These are phyloP conservation scores for Danio albolineatus DNA, from an alignment of 2,797 vertebrate genomes.

Conservation along the genomic window DNA sequence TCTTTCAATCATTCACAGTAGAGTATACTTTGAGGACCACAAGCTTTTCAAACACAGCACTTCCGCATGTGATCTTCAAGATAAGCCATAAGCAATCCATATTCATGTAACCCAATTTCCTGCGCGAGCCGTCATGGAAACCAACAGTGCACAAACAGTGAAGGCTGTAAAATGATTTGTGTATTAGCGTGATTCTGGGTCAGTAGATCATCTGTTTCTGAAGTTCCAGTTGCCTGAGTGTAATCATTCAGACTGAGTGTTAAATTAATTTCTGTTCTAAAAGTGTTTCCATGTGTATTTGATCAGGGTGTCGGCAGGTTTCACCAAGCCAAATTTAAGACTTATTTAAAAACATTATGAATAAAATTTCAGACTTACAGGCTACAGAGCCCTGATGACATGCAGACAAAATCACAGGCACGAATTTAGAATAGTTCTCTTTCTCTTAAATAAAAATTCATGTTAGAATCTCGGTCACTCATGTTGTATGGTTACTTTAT, in stretches of 20 bases:
- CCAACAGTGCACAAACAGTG: neutral
- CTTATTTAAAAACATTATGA: too few relatives aligned
- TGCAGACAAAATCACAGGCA: too few relatives aligned
- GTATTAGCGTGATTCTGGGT: constrained; percentile 19
- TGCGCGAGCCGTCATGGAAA: neutral
- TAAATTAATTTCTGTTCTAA: neutral
- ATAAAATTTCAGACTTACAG: too few relatives aligned
- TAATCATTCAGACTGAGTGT: constrained; percentile 1
- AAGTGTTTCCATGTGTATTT: neutral
- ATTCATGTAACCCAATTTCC: constrained; percentile 17
- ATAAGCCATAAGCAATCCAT: neutral
- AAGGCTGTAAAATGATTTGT: constrained; percentile 3
- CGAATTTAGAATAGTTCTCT: too few relatives aligned
- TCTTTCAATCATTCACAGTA: neutral
- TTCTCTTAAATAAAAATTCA: too few relatives aligned
- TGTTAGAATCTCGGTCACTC: too few relatives aligned
- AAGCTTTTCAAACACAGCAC: neutral
- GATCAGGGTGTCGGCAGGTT: neutral
- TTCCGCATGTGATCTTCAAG: neutral
- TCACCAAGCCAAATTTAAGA: too few relatives aligned
- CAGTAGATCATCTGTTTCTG: constrained; percentile 11
- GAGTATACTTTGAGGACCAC: neutral
- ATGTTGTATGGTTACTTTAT: too few relatives aligned
- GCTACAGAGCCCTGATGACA: too few relatives aligned
- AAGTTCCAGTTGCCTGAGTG: neutral